Percentiles rank a stretch among this genome's conserved stretches.
These are phyloP conservation scores for Eretmodus cyanostictus DNA, from an alignment of 2,113 vertebrate species.

Conservation along the genomic window DNA sequence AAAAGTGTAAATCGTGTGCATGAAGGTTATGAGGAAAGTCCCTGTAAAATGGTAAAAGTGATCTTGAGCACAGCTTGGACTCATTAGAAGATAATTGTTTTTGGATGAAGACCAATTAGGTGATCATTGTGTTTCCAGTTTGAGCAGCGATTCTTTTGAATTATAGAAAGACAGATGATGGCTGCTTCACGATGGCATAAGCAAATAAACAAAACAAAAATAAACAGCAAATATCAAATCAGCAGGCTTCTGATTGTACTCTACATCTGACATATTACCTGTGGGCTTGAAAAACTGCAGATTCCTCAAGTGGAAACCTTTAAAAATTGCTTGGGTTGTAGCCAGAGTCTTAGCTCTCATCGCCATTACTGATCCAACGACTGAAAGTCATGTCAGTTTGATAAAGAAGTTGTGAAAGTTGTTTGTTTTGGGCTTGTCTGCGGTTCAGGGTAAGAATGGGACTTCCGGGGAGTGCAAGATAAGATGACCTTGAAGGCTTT, in stretches of 20 bases:
- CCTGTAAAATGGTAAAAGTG: neutral
- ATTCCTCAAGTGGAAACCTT: neutral
- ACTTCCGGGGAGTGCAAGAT: neutral
- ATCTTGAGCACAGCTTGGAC: neutral
- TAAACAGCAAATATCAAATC: neutral
- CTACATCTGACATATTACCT: neutral
- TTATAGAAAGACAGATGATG: neutral
- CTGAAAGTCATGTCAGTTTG: neutral
- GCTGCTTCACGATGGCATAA: fast-evolving
- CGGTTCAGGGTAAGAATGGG: neutral
- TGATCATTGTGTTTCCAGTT: neutral
- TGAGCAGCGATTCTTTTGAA: neutral
- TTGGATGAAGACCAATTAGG: neutral
- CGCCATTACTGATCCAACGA: neutral
- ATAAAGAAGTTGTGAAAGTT: neutral
- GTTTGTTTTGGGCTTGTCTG: neutral
- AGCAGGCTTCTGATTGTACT: neutral
- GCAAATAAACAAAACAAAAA: neutral
- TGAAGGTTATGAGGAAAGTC: neutral
- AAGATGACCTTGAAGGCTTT: neutral
- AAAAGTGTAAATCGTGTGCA: neutral
- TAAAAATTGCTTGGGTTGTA: neutral
- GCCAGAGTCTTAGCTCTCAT: neutral
- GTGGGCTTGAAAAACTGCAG: neutral
- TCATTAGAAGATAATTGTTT: neutral